Conservation (phyloP, 2,113 vertebrate genomes). For the Anarrhichthys ocellatus region DNA sequence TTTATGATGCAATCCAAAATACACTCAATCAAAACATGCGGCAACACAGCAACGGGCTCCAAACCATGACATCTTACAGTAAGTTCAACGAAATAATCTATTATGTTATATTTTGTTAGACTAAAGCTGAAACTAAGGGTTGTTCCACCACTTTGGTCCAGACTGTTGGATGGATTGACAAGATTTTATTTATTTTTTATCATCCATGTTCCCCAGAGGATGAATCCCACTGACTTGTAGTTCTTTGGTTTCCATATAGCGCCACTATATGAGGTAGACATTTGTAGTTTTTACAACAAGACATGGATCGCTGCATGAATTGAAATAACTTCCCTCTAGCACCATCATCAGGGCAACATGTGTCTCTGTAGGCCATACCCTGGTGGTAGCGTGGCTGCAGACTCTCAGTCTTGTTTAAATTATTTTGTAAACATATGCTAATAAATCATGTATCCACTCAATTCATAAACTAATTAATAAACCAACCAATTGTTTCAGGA, state of each 20-base stretch:
- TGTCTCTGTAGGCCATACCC: not conserved
- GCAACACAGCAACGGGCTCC: not conserved
- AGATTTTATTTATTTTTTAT: not conserved
- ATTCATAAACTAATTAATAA: no score
- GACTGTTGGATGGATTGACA: not conserved
- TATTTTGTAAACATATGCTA: no score
- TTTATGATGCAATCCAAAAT: constrained; percentile 17
- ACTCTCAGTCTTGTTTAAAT: no score
- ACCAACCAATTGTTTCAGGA: no score
- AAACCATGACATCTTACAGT: not conserved
- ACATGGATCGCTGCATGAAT: not conserved
- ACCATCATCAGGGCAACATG: not conserved
- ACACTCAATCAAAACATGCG: not conserved
- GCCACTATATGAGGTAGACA: not conserved
- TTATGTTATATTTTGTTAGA: not conserved
- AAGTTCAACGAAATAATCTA: not conserved
- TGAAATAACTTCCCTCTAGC: not conserved
- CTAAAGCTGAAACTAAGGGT: not conserved
- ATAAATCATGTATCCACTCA: no score
- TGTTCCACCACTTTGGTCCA: not conserved
- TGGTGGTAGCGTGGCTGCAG: not conserved
- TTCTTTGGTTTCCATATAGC: not conserved
- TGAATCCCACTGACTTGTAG: not conserved
- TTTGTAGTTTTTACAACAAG: not conserved
- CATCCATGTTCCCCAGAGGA: not conserved